A percentile compares a stretch with the other conserved stretches of the same genome.
These are phyloP conservation scores for Pelosia muscerda DNA, from an alignment of 2,888 invertebrate species.

Conservation along the genomic window DNA sequence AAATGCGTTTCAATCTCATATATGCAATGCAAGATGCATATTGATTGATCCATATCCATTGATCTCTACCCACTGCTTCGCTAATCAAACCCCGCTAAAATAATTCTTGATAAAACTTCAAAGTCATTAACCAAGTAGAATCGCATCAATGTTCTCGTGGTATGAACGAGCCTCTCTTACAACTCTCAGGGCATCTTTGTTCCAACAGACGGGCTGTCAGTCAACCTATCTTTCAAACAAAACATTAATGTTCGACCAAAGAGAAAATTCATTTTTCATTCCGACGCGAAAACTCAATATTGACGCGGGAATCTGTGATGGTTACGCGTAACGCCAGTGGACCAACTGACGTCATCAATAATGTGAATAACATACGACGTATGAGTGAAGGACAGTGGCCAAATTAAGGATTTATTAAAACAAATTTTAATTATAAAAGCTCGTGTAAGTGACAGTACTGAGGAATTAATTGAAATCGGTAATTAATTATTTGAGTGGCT, in stretches of 20 bases:
- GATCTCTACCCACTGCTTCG: not conserved
- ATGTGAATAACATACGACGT: slow-evolving; percentile 45
- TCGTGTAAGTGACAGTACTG: slow-evolving; percentile 7
- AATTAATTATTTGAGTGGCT: not conserved
- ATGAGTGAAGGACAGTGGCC: slow-evolving; percentile 30
- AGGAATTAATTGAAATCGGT: not conserved
- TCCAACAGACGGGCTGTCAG: not conserved
- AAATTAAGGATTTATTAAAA: slow-evolving; percentile 34
- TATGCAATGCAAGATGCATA: not conserved
- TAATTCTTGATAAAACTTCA: not conserved
- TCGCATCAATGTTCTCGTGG: not conserved
- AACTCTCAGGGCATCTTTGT: slow-evolving; percentile 1
- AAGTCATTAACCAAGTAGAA: slow-evolving; percentile 11
- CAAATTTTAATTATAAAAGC: slow-evolving; percentile 25
- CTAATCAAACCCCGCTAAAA: not conserved
- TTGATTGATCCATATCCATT: not conserved
- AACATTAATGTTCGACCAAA: slow-evolving; percentile 15
- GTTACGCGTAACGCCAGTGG: slow-evolving; percentile 55
- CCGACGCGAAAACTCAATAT: slow-evolving; percentile 36
- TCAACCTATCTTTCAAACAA: slow-evolving; percentile 21
- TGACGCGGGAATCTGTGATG: slow-evolving; percentile 39
- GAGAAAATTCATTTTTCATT: slow-evolving; percentile 23
- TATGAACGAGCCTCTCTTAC: slow-evolving; percentile 1
- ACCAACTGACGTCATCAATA: slow-evolving; percentile 56
- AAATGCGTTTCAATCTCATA: no score